Base-by-base conservation (phyloP, 2,888 invertebrate species). In the Bombyx huttoni region DNA sequence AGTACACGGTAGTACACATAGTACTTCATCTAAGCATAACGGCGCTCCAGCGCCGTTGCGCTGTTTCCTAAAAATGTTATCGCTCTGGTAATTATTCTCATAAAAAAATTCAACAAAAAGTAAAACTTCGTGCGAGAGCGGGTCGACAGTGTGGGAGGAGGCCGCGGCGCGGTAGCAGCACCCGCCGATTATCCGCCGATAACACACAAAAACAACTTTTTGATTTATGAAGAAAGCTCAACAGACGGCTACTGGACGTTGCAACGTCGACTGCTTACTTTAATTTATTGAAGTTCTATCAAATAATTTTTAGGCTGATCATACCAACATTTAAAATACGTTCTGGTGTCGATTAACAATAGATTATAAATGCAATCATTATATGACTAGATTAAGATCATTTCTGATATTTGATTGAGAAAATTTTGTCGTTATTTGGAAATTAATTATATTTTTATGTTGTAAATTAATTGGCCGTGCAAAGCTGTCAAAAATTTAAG, bases 161-260 rank as follows among this genome's bases (percentile, higher is more conserved):
- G 58, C 55, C 58, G 56, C 71, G 71, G 72, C 67, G 75, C 81
- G 64, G 84, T 82, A 83, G 86, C 24, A 24, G 24, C 80, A 65
- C 78, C 81, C 75, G 77, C 75, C 80, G 84, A 85, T 85, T 84
- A 84, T 82, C 78, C 75, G 75, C 70, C 78, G 86, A 84, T 87
- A 86, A 82, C 73, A 72, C 77, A 83, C 78, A 83, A 85, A 85
- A 84, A 84, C 85, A 80, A 78, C 83, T 77, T 84, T 84, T 85
- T 86, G 86, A 86, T 86, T 86, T 86, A 86, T 86, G 84, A 85
- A 81, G 82, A 83, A 81, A 82, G 80, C 79, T 73, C 63, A 67
- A 68, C 72, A 74, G 75, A 70, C 79, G 75, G 84, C 86, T 86
- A 85, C 86, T 65, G 85, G 84, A 78, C 80, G 84, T 81, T 79